Evolutionary conservation across 2,113 vertebrate genomes (phyloP).

Genomic region (Stomatorhinus ivindoensis): DNA sequence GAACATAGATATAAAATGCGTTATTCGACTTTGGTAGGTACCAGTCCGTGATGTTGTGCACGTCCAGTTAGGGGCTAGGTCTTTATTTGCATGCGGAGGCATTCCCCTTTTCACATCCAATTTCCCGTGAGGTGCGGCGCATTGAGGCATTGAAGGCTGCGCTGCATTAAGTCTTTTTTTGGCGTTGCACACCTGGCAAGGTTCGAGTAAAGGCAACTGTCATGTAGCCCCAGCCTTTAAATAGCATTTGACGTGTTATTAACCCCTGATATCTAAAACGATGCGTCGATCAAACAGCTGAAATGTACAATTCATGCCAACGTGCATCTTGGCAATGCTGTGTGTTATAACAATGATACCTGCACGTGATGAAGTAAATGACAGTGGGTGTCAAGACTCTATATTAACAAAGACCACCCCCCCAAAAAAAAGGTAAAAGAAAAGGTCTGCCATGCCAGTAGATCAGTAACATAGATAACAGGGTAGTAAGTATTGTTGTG

Average conservation of each 20-base stretch:
- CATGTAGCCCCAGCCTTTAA: background rate
- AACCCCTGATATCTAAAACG: background rate
- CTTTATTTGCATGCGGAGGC: background rate
- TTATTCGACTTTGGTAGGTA: background rate
- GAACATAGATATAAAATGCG: background rate
- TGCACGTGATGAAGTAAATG: background rate
- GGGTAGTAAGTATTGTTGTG: background rate
- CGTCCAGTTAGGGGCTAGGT: background rate
- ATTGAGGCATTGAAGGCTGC: background rate
- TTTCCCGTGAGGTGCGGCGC: background rate
- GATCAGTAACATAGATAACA: background rate
- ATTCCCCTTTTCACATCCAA: constrained; percentile 7
- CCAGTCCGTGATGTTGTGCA: background rate
- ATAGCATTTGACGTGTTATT: background rate
- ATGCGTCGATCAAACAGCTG: background rate
- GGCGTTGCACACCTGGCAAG: background rate
- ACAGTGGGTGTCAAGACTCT: background rate
- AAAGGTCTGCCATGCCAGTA: background rate
- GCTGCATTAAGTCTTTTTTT: constrained; percentile 2
- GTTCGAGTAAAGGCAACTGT: background rate
- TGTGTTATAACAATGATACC: background rate
- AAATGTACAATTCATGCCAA: background rate
- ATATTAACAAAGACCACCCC: background rate
- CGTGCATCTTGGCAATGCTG: background rate
- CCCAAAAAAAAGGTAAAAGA: too few species aligned